Percentiles rank a stretch among this genome's conserved stretches.
Evolutionary conservation across 2,888 invertebrate species (phyloP).

Genomic region (Phymatocera aterrima): DNA sequence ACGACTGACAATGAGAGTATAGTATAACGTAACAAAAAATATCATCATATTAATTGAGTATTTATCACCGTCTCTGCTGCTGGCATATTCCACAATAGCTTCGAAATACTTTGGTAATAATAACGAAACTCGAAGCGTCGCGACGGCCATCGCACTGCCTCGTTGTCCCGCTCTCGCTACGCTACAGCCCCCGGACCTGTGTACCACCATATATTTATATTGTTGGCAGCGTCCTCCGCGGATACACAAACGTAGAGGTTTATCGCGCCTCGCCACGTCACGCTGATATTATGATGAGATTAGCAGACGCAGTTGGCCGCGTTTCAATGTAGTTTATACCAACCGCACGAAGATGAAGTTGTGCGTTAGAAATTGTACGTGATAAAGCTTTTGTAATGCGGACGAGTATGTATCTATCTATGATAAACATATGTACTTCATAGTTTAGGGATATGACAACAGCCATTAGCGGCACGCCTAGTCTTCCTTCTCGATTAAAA

Average conservation of each 20-base stretch:
- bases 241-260: conserved; percentile 56
- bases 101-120: not conserved
- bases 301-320: conserved; percentile 82
- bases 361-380: not conserved
- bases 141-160: conserved; percentile 12
- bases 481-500: not conserved
- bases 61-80: not conserved
- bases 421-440: not conserved
- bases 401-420: not conserved
- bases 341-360: conserved; percentile 2
- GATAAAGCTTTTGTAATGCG: not conserved
- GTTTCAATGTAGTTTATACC: conserved; percentile 75
- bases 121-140: not conserved
- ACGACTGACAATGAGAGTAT: not conserved
- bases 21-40: not conserved
- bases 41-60: not conserved
- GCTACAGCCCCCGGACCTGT: not conserved
- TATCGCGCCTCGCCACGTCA: conserved; percentile 72
- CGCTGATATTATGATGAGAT: conserved; percentile 81
- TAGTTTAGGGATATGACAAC: not conserved
- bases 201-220: not conserved
- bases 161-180: not conserved
- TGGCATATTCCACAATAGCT: not conserved
- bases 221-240: not conserved
- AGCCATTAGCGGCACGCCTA: not conserved